These are phyloP conservation scores for Mustela nigripes DNA, from an alignment of 2,113 vertebrate genomes.

Conservation along the genomic window DNA sequence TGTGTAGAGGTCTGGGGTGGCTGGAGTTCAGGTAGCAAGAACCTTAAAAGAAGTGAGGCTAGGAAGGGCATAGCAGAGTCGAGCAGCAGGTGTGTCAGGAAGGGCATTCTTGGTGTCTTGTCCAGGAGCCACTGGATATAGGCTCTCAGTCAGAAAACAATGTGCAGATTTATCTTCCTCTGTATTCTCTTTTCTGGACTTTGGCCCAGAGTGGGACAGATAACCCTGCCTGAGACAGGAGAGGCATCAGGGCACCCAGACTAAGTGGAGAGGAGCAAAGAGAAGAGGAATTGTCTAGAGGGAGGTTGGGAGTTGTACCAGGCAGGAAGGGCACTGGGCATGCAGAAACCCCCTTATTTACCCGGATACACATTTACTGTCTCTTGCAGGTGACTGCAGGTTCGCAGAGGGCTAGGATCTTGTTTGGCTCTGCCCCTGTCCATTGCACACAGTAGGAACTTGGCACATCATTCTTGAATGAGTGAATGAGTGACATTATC, in stretches of 20 bases:
- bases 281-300: background rate
- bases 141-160: background rate
- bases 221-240: background rate
- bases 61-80: background rate
- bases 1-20: background rate
- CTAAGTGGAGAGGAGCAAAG: background rate
- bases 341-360: background rate
- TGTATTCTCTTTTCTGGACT: background rate
- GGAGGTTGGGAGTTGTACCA: background rate
- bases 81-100: background rate
- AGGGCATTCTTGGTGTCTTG: background rate
- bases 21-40: background rate
- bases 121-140: background rate
- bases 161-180: background rate
- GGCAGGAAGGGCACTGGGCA: background rate
- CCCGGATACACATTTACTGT: background rate
- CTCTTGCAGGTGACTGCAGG: background rate
- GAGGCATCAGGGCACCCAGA: background rate
- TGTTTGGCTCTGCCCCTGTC: background rate
- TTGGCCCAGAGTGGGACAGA: too few relatives aligned
- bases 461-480: background rate
- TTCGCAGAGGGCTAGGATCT: background rate
- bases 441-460: background rate
- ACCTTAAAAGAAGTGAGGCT: background rate
- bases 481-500: background rate